Evolutionary conservation across 1,140 invertebrate genomes (phyloP).

Genomic region (Cotesia vestalis): DNA sequence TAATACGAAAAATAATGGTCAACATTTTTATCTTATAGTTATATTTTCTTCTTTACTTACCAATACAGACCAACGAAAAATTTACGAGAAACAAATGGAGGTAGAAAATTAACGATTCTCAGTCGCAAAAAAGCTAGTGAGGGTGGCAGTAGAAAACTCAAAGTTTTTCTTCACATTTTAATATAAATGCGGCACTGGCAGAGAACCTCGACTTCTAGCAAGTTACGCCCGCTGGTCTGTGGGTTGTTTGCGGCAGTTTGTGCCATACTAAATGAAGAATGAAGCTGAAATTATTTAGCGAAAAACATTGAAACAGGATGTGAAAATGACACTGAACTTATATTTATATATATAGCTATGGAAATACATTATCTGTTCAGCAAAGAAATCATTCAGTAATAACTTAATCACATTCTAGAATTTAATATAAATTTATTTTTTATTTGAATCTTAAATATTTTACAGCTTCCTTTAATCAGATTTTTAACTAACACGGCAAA

Average conservation of each 20-base stretch:
- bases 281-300: constrained; percentile 67
- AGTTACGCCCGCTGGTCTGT: constrained; percentile 39
- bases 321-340: constrained; percentile 63
- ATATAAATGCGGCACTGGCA: constrained; percentile 62
- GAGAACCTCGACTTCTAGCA: constrained; percentile 45
- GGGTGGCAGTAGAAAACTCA: constrained; percentile 40
- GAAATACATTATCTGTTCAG: constrained; percentile 1
- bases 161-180: constrained; percentile 66
- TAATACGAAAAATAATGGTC: constrained; percentile 42
- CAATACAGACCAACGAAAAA: constrained; percentile 44
- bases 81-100: constrained; percentile 67
- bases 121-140: constrained; percentile 38
- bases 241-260: constrained; percentile 67
- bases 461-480: no score
- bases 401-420: no score
- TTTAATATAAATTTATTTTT: no score
- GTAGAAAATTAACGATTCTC: constrained; percentile 67
- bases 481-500: no score
- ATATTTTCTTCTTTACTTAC: constrained; percentile 59
- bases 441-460: no score
- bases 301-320: constrained; percentile 67
- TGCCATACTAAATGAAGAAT: constrained; percentile 68
- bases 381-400: constrained; percentile 1
- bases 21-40: constrained; percentile 56
- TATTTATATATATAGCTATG: constrained; percentile 57